Percentiles rank a stretch among this genome's conserved stretches.
phyloP scores from a whole-genome alignment of 1,140 invertebrate species.

The Apis mellifera region Amel_HAv3.1 CM009946.2:4324001-4324500 shows the following conservation, averaged over 20 bases:
- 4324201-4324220: not conserved
- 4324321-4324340: too few relatives aligned
- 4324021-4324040: not conserved
- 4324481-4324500: not conserved
- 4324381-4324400: too few relatives aligned
- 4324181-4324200: not conserved
- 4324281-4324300: too few relatives aligned
- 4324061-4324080: constrained; percentile 8
- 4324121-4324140: not conserved
- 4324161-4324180: constrained; percentile 40
- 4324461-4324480: not conserved
- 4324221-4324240: not conserved
- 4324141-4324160: constrained; percentile 26
- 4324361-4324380: too few relatives aligned
- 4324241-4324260: not conserved
- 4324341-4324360: too few relatives aligned
- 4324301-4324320: too few relatives aligned
- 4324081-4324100: not conserved
- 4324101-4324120: constrained; percentile 24
- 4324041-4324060: constrained; percentile 15
- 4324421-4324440: not conserved
- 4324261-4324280: not conserved
- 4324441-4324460: not conserved
- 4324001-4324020: too few relatives aligned
- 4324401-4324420: too few relatives aligned